phyloP scores from a whole-genome alignment of 1,140 invertebrate species.

The Eciton burchellii region DNA sequence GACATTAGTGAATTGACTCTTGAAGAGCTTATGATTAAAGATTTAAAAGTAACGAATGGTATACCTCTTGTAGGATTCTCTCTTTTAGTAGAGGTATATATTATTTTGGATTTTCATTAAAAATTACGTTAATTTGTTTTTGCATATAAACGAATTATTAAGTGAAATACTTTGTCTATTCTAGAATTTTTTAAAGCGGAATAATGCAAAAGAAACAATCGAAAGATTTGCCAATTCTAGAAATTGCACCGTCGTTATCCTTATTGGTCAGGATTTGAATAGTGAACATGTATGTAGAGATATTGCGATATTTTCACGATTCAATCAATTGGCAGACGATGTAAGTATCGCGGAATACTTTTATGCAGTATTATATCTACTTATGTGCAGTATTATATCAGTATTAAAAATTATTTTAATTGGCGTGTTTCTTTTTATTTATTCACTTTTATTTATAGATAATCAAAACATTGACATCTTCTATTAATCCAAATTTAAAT shows the following conservation, averaged over 20 bases:
- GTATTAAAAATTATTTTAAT: slow-evolving; percentile 5
- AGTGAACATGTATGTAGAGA: slow-evolving; percentile 84
- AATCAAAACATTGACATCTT: slow-evolving; percentile 74
- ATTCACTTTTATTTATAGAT: slow-evolving; percentile 69
- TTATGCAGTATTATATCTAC: neutral
- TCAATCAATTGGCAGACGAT: slow-evolving; percentile 78
- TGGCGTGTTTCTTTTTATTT: neutral
- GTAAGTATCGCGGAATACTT: slow-evolving; percentile 75
- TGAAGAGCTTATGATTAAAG: slow-evolving; percentile 88
- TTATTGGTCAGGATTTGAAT: slow-evolving; percentile 86
- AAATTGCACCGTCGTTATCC: slow-evolving; percentile 80
- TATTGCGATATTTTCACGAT: slow-evolving; percentile 84
- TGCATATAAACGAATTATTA: neutral
- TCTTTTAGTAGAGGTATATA: slow-evolving; percentile 84
- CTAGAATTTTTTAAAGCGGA: slow-evolving; percentile 85
- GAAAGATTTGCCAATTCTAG: slow-evolving; percentile 83
- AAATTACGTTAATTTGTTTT: neutral
- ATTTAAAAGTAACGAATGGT: slow-evolving; percentile 87
- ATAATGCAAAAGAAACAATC: slow-evolving; percentile 81
- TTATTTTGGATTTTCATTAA: slow-evolving; percentile 8
- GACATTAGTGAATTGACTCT: slow-evolving; percentile 86
- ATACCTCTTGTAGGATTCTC: slow-evolving; percentile 88
- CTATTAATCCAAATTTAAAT: slow-evolving; percentile 74
- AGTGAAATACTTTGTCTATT: slow-evolving; percentile 12
- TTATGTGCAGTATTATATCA: neutral